These are phyloP conservation scores for Leucoptera coffeella DNA, from an alignment of 2,888 invertebrate genomes.

Conservation along the genomic window DNA sequence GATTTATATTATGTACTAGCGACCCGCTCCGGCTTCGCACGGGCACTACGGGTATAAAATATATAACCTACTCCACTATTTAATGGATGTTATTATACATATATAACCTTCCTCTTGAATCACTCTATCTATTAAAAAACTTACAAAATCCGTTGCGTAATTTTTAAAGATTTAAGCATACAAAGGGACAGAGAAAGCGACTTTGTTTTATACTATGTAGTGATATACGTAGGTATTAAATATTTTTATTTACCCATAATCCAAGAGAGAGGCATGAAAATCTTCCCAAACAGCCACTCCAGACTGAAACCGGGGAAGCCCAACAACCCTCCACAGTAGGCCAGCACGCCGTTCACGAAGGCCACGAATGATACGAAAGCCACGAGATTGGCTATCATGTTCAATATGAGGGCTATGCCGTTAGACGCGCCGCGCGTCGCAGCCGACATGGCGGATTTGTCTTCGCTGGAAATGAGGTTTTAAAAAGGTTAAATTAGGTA, in stretches of 20 bases:
- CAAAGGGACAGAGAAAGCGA: no score
- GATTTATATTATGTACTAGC: no score
- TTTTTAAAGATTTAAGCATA: no score
- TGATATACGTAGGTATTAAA: no score
- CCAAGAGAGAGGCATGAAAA: slow-evolving; percentile 88
- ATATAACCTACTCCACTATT: no score
- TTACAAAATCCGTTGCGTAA: no score
- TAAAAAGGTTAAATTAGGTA: background rate
- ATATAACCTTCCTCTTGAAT: no score
- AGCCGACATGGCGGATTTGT: slow-evolving; percentile 82
- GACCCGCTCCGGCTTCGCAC: no score
- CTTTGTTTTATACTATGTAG: no score
- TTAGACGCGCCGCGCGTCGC: slow-evolving; percentile 83
- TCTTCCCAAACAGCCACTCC: slow-evolving; percentile 76
- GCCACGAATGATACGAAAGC: slow-evolving; percentile 86
- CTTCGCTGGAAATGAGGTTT: slow-evolving; percentile 57
- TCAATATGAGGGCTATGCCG: slow-evolving; percentile 74
- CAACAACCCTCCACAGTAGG: slow-evolving; percentile 75
- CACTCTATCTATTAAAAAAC: no score
- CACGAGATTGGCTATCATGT: slow-evolving; percentile 86
- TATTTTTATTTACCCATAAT: slow-evolving; percentile 71
- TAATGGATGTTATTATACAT: no score
- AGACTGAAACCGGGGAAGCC: slow-evolving; percentile 59
- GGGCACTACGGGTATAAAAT: no score
- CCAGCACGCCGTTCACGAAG: slow-evolving; percentile 74